Evolutionary conservation across 2,797 vertebrate species (phyloP), one percentile per base, ranked within the genome.

Genomic region (Typhlichthys eigenmanni): DNA sequence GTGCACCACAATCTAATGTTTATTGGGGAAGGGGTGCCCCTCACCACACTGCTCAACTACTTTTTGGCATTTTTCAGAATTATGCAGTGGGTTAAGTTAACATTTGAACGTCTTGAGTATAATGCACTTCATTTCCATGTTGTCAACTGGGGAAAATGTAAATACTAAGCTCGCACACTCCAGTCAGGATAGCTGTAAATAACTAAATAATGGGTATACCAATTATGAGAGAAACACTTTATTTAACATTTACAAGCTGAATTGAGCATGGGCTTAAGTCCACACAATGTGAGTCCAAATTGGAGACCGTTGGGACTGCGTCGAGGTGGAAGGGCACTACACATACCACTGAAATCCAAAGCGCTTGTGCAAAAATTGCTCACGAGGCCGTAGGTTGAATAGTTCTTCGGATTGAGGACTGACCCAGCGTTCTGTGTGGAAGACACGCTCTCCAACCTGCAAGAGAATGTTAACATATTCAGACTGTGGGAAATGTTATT

Each of bases 341-440:
- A 93, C 75, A 2, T 95, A 94, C 71, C 61, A 88, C 77, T 87
- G 53, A 78, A 94, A 94, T 16, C 93, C 94, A 0, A 90, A 94
- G 53, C 82, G 86, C 69, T 87, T 82, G 0, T 88, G 76, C 3
- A 92, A 1, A 19, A 87, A 0, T 81, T 96, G 90, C 0, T 91
- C 75, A 0, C 34, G 0, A 0, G 93, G 88, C n/a, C 92, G 91
- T 2, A 98, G 91, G 80, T 89, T 94, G 5, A 87, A 95, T 3
- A 99, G 85, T 85, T 98, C 95, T 0, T 94, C 90, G 1, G 64
- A 0, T 0, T 80, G 3, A 0, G 96, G 96, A 0, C 83, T 0
- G 0, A 95, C 89, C 97, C 97, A 99, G 82, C 96, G 95, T 0
- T 92, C 92, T 0, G 96, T 95, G 88, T 97, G 88, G 86, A 91